Evolutionary conservation across 2,888 invertebrate species (phyloP).

Genomic region (Pristionchus entomophagus): DNA sequence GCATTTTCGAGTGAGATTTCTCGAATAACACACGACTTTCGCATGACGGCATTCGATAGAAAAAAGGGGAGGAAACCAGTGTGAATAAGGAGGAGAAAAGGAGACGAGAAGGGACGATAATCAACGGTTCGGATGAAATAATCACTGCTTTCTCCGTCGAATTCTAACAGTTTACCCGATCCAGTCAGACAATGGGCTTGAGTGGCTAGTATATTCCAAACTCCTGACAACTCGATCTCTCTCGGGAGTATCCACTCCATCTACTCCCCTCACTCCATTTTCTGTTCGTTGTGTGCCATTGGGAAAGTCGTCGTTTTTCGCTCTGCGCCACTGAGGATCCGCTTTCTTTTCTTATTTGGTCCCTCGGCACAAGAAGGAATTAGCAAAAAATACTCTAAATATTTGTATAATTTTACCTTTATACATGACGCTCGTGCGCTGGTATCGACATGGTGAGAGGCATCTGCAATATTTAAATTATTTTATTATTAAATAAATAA

Average conservation of each 20-base stretch:
- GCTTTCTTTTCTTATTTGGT: constrained; percentile 22
- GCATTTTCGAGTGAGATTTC: constrained; percentile 6
- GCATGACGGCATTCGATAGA: neutral
- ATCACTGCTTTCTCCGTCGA: too few relatives aligned
- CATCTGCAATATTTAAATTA: neutral
- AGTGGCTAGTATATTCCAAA: too few relatives aligned
- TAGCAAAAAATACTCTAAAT: neutral
- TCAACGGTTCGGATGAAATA: neutral
- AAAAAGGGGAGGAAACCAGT: neutral
- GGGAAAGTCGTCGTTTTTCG: constrained; percentile 2
- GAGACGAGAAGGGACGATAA: neutral
- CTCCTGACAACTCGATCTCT: neutral
- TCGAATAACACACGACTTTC: neutral
- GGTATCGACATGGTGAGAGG: neutral
- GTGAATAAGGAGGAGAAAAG: neutral
- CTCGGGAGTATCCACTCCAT: neutral
- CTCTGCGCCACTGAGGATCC: neutral
- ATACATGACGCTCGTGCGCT: neutral
- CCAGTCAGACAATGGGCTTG: too few relatives aligned
- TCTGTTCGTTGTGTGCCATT: neutral
- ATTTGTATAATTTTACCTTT: neutral
- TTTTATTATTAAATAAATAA: neutral
- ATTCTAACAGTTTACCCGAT: too few relatives aligned
- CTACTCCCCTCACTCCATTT: neutral
- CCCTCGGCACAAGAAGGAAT: neutral